Evolutionary conservation across 37 sponge, comb jelly and placozoan genomes (phyloP).

Genomic region (Tethya wilhelma): DNA sequence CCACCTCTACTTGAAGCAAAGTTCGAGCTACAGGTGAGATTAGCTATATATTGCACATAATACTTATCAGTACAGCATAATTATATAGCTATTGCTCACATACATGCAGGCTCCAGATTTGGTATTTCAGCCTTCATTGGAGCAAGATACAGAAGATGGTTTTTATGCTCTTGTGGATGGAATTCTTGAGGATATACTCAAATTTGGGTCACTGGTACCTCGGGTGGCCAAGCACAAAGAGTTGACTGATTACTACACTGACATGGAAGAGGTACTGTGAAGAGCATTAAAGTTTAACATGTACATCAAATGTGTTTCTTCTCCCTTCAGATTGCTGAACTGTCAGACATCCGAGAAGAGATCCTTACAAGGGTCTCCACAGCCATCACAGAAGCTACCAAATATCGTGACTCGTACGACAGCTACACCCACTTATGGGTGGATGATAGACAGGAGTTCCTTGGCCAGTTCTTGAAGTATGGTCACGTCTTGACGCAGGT

Average conservation of each 20-base stretch:
- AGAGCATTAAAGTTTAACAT: too few relatives aligned
- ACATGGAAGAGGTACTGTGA: slow-evolving; percentile 51
- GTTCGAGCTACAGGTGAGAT: slow-evolving; percentile 84
- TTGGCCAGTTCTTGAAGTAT: slow-evolving; percentile 93
- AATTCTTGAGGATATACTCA: slow-evolving; percentile 87
- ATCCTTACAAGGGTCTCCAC: slow-evolving; percentile 46
- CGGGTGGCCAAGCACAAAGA: slow-evolving; percentile 93
- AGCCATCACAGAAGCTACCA: slow-evolving; percentile 49
- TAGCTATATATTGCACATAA: not conserved
- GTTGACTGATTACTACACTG: slow-evolving; percentile 71
- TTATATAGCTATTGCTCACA: too few relatives aligned
- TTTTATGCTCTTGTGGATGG: slow-evolving; percentile 90
- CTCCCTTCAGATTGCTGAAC: slow-evolving; percentile 84
- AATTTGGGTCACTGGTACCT: slow-evolving; percentile 87
- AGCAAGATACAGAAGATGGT: slow-evolving; percentile 79
- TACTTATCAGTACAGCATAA: not conserved
- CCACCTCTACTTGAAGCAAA: slow-evolving; percentile 90
- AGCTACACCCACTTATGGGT: slow-evolving; percentile 92
- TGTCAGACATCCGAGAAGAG: slow-evolving; percentile 93
- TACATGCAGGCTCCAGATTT: slow-evolving; percentile 81
- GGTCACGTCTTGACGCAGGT: slow-evolving; percentile 89
- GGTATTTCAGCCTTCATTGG: slow-evolving; percentile 90
- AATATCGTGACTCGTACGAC: slow-evolving; percentile 81
- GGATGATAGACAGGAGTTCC: slow-evolving; percentile 95
- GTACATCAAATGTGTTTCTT: not conserved